These are phyloP conservation scores for Molossus alvarezi DNA, from an alignment of 2,797 vertebrate species.

Conservation along the genomic window DNA sequence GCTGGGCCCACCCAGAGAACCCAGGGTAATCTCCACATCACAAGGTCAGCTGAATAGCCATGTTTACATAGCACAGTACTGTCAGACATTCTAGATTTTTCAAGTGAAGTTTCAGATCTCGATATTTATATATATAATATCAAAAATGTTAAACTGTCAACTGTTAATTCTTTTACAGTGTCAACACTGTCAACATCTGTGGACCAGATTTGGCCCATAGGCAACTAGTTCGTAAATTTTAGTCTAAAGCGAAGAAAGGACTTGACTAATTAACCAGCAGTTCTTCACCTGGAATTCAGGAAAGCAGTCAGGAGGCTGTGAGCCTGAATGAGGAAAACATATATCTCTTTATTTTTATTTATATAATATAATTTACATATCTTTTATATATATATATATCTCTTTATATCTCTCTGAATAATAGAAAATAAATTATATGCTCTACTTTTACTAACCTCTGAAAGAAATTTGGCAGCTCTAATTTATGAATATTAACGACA, in stretches of 20 bases:
- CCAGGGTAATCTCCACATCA: background rate
- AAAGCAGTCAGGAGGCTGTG: background rate
- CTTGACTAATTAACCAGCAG: background rate
- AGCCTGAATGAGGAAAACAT: background rate
- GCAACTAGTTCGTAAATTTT: background rate
- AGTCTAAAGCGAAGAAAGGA: background rate
- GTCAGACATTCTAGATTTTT: background rate
- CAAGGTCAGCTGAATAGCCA: background rate
- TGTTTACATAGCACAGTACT: background rate
- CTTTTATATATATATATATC: background rate
- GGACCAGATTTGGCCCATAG: background rate
- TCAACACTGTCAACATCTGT: background rate
- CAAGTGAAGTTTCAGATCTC: background rate
- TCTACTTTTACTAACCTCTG: slow-evolving; percentile 5
- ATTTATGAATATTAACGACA: background rate
- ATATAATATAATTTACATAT: background rate
- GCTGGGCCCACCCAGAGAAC: background rate
- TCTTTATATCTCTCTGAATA: background rate
- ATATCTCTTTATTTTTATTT: background rate
- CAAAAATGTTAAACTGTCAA: background rate
- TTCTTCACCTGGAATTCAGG: background rate
- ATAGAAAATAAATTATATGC: background rate
- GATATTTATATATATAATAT: background rate
- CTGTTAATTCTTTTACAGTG: background rate
- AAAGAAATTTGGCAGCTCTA: slow-evolving; percentile 13